Evolutionary conservation across 2,888 invertebrate species (phyloP), one percentile per base, ranked within the genome.

Genomic region (Lochmaea capreae): DNA sequence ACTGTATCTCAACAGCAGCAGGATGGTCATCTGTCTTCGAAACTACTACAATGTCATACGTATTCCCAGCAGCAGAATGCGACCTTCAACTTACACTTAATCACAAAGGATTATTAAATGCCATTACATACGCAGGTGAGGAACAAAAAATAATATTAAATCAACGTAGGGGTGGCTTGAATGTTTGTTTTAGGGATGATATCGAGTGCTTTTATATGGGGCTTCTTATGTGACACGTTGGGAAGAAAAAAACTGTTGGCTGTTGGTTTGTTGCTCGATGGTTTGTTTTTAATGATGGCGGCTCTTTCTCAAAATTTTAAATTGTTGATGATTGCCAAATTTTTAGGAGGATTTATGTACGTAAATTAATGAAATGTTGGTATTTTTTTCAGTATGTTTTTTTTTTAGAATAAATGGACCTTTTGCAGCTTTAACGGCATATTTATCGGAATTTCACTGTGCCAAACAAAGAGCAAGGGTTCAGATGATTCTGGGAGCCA

Each of bases 31-130:
- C 91, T 10, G 90, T 93, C 26, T 93, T 93, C 75, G 93, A 93
- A 82, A 92, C 93, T 73, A 92, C 93, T 67, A 91, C 92, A 2
- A 90, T 92, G 81, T 92, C 94, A 0, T 94, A 92, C 83, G 91
- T 94, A 80, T 89, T 94, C 83, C 93, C 94, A 0, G 90, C 91
- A 49, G 93, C 94, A 0, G 92, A 93, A 84, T 95, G 94, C 81
- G 93, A 94, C 81, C 90, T 95, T 81, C 86, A 91, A 49, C 87
- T 95, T 58, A 90, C 91, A 0, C 86, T 93, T 10, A 83, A 92
- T 33, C 91, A 93, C 66, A 94, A 94, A 88, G 95, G 95, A 3
- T 87, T 91, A 0, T 86, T 95, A 1, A 92, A 92, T 75, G 92
- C 92, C 1, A 90, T 92, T 74, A 92, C 93, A 5, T 95, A 94